A percentile compares a stretch with the other conserved stretches of the same genome.
Evolutionary conservation across 2,888 invertebrate species (phyloP).

Genomic region (Phalera bucephala): DNA sequence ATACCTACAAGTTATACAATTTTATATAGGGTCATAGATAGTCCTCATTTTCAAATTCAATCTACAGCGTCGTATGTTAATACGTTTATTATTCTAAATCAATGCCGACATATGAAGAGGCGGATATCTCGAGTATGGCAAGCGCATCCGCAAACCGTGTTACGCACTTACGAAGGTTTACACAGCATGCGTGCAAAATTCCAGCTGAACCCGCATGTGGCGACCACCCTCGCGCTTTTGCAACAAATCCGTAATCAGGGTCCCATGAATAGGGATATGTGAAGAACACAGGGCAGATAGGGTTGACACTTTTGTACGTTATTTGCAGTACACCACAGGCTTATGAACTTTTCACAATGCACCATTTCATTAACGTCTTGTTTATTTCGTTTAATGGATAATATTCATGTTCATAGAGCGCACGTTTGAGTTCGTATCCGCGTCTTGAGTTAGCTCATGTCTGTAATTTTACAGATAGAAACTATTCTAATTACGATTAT

Average conservation of each 20-base stretch:
- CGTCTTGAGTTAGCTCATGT: constrained; percentile 24
- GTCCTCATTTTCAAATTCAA: constrained; percentile 7
- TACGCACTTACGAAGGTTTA: constrained; percentile 18
- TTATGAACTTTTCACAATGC: too few relatives aligned
- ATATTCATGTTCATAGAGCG: constrained; percentile 12
- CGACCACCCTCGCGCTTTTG: constrained; percentile 67
- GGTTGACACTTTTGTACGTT: constrained; percentile 17
- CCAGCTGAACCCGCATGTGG: constrained; percentile 76
- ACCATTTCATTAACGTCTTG: constrained; percentile 23
- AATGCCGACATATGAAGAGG: constrained; percentile 23
- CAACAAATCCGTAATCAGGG: constrained; percentile 39
- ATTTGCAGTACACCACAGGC: constrained; percentile 16
- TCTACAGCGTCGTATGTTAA: constrained; percentile 10
- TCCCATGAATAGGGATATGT: constrained; percentile 22
- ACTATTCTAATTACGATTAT: too few relatives aligned
- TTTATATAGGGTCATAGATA: too few relatives aligned
- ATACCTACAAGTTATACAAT: too few relatives aligned
- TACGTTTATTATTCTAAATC: too few relatives aligned
- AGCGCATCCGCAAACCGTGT: too few relatives aligned
- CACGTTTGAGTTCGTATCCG: constrained; percentile 16
- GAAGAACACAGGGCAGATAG: constrained; percentile 9
- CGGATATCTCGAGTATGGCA: constrained; percentile 56
- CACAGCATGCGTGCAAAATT: constrained; percentile 47
- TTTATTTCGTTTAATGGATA: constrained; percentile 25
- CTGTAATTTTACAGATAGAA: constrained; percentile 4